phyloP scores from a whole-genome alignment of 2,888 invertebrate genomes.

The Cerastoderma edule region DNA sequence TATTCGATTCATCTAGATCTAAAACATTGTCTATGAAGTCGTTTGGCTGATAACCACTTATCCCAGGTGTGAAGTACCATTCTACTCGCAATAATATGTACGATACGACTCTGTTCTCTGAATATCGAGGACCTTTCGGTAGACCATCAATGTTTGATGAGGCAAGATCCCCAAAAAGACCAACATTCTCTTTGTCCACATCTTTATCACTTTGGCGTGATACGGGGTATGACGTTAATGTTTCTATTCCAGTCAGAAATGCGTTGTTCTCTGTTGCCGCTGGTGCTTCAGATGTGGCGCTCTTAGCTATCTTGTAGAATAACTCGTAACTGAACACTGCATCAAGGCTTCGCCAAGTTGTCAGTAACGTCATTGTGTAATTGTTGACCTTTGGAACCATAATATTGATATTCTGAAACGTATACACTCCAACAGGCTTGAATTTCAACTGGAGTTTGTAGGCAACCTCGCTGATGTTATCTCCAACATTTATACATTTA shows the following conservation, averaged over 20 bases:
- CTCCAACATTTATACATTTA: constrained; percentile 23
- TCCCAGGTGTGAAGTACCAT: background rate
- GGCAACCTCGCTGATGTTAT: constrained; percentile 23
- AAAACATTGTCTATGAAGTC: background rate
- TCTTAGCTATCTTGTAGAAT: constrained; percentile 11
- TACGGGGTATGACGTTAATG: too few relatives aligned
- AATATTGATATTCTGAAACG: too few relatives aligned
- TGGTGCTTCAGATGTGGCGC: too few relatives aligned
- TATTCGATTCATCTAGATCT: background rate
- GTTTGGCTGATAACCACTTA: background rate
- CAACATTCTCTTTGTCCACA: too few relatives aligned
- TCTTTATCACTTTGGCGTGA: too few relatives aligned
- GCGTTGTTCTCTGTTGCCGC: too few relatives aligned
- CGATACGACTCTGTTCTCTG: too few relatives aligned
- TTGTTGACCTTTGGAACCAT: background rate
- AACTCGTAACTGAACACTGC: constrained; percentile 1
- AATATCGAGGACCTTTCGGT: too few relatives aligned
- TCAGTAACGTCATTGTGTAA: background rate
- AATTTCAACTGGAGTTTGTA: constrained; percentile 34
- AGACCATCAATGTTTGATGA: too few relatives aligned
- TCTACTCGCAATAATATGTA: background rate
- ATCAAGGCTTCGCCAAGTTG: background rate
- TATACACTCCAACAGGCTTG: background rate
- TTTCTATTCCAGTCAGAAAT: too few relatives aligned
- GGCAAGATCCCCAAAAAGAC: too few relatives aligned